Base-by-base conservation (phyloP, 2,113 vertebrate species). In the Serilophus lunatus region DNA sequence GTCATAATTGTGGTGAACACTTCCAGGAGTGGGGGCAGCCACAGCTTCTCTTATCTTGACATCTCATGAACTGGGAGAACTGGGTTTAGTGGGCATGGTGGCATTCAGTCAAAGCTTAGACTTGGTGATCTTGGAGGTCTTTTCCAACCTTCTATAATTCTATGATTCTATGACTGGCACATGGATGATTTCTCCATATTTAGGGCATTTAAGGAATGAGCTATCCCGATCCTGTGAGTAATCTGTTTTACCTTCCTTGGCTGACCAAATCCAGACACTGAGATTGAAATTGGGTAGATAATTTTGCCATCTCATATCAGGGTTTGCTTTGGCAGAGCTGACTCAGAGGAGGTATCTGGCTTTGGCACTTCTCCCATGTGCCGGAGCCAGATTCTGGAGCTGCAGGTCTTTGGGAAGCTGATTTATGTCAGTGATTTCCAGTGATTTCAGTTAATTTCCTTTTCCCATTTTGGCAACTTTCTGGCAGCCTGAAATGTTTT, bases 281-380 rank as follows among this genome's bases (percentile, higher is more conserved):
- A 6, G 25, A 1, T 0, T 35, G 74, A 20, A 35, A 10, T 0
- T 2, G 25, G n/a, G 28, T 4, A 0, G 6, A 5, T 71, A 77
- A 24, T 76, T n/a, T 40, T 26, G 19, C 26, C 0, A 0, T 20
- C 15, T 40, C n/a, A 31, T 20, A 69, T 51, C 78, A 45, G 44
- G 36, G 45, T 28, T 82, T 75, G 17, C 51, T 64, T 78, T 68
- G 83, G 75, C 86, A 76, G 23, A 92, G 60, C 71, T 54, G 80
- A 26, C 40, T 36, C 36, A 10, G n/a, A 31, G 16, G n/a, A 31
- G 16, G 5, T 63, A 4, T 68, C 47, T 64, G 64, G 17, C 18
- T 82, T 82, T 82, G 88, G 63, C 60, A 18, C 51, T 50, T 63
- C 10, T 74, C 31, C 66, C 8, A 0, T 0, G 0, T 84, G 51